phyloP scores from a whole-genome alignment of 2,888 invertebrate species.

The Athetis lepigone region DNA sequence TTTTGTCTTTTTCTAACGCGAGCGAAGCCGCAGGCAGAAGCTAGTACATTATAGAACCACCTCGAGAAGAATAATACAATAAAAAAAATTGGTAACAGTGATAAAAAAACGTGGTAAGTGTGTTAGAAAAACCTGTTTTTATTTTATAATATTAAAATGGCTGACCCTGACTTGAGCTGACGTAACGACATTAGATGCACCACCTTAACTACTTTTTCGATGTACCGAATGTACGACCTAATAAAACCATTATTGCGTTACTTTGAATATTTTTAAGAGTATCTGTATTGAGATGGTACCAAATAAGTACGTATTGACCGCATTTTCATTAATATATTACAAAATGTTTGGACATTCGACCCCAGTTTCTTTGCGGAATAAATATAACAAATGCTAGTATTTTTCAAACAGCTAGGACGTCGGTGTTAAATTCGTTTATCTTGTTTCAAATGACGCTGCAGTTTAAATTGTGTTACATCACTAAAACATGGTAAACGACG shows the following conservation, averaged over 20 bases:
- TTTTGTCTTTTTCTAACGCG: too few relatives aligned
- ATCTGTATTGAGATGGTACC: constrained; percentile 49
- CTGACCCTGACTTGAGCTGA: constrained; percentile 53
- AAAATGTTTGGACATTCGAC: constrained; percentile 59
- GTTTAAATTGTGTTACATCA: constrained; percentile 19
- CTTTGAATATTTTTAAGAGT: constrained; percentile 55
- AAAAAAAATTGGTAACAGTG: constrained; percentile 20
- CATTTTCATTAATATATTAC: constrained; percentile 57
- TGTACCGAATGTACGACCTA: constrained; percentile 41
- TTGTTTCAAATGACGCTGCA: constrained; percentile 16
- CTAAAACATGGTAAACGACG: constrained; percentile 2
- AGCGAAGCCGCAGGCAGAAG: too few relatives aligned
- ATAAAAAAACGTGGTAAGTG: constrained; percentile 26
- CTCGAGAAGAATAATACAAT: too few relatives aligned
- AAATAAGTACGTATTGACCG: constrained; percentile 52
- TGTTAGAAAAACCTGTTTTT: constrained; percentile 40
- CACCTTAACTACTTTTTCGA: constrained; percentile 20
- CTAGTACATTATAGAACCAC: too few relatives aligned
- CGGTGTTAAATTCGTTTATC: constrained; percentile 47
- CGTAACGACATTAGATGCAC: constrained; percentile 42
- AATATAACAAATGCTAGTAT: constrained; percentile 23
- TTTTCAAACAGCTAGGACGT: constrained; percentile 44
- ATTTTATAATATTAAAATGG: constrained; percentile 52
- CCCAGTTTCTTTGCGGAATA: constrained; percentile 51
- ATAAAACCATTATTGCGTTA: constrained; percentile 53